These are phyloP conservation scores for Pteronotus mesoamericanus DNA, from an alignment of 2,797 vertebrate genomes.

Conservation along the genomic window DNA sequence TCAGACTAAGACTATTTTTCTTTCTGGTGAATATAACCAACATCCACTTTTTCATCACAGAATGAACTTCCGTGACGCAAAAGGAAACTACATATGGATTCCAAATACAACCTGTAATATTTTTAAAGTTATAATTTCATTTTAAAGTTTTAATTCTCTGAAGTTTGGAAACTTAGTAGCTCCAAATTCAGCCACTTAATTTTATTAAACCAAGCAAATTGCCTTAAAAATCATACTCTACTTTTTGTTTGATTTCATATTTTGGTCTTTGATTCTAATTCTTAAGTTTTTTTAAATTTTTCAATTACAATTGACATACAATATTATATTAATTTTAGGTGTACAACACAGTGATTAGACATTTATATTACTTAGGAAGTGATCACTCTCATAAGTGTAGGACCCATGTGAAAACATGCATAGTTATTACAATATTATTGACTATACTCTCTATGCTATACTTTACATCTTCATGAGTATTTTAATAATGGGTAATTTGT, in stretches of 20 bases:
- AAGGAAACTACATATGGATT: neutral
- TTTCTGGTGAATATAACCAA: neutral
- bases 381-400: neutral
- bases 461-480: neutral
- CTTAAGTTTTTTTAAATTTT: neutral
- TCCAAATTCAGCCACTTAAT: neutral
- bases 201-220: neutral
- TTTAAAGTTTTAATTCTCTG: constrained; percentile 21
- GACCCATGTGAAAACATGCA: neutral
- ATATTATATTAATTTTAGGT: neutral
- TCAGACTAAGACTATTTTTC: neutral
- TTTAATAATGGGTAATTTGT: neutral
- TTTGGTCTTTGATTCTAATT: neutral
- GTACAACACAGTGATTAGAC: neutral
- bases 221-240: neutral
- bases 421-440: neutral
- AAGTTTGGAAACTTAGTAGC: neutral
- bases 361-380: neutral
- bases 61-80: neutral
- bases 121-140: neutral
- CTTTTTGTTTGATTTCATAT: neutral
- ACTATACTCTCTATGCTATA: neutral
- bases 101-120: neutral
- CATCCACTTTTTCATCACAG: neutral
- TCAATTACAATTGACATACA: neutral